Percentiles rank a stretch among this genome's conserved stretches.
Evolutionary conservation across 2,888 invertebrate genomes (phyloP).

Genomic region (Campopleginae sp.): DNA sequence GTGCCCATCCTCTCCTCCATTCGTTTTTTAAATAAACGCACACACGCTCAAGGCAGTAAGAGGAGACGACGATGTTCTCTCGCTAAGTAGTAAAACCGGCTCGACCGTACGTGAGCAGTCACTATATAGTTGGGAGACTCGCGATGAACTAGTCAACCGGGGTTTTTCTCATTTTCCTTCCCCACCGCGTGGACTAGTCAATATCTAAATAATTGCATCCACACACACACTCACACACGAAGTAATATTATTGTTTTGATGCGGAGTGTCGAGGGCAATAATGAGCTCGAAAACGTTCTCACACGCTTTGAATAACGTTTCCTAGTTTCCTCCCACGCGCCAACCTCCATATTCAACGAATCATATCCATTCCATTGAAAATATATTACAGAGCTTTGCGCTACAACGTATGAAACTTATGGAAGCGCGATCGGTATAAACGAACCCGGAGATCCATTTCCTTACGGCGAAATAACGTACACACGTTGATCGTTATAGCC

Average conservation of each 20-base stretch:
- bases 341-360: slow-evolving; percentile 7
- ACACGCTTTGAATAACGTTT: slow-evolving; percentile 67
- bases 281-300: slow-evolving; percentile 66
- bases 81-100: slow-evolving; percentile 66
- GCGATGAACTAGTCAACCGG: slow-evolving; percentile 66
- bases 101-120: slow-evolving; percentile 59
- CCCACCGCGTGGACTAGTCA: slow-evolving; percentile 46
- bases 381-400: slow-evolving; percentile 37
- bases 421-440: no score
- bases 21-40: slow-evolving; percentile 20
- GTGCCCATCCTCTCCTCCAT: not conserved
- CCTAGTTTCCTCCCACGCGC: slow-evolving; percentile 61
- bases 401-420: slow-evolving; percentile 7
- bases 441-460: slow-evolving; percentile 54
- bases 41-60: slow-evolving; percentile 49
- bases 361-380: slow-evolving; percentile 56
- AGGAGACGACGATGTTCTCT: slow-evolving; percentile 50
- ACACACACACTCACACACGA: not conserved
- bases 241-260: not conserved
- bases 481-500: not conserved
- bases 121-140: slow-evolving; percentile 45
- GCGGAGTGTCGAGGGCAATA: slow-evolving; percentile 47
- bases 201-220: slow-evolving; percentile 39
- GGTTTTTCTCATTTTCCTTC: slow-evolving; percentile 39
- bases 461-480: slow-evolving; percentile 37